Evolutionary conservation across 2,113 vertebrate species (phyloP), one percentile per base, ranked within the genome.

Genomic region (Melospiza georgiana): DNA sequence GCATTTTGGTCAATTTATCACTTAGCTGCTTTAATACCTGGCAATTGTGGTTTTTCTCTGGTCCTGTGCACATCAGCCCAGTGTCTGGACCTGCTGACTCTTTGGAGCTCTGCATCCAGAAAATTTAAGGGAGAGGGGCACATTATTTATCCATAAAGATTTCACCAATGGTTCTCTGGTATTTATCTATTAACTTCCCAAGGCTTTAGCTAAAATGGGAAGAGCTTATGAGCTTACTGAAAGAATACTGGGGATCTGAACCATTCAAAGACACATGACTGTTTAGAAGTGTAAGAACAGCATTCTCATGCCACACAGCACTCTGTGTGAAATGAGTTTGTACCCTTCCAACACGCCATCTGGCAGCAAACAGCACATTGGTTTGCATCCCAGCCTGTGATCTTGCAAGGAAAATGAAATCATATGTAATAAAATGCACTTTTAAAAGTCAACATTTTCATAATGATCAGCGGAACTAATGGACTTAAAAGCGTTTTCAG

Each of bases 321-420:
- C 89, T 90, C 78, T 27, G 75, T 94, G 88, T 87, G 95, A 96
- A 96, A 35, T 57, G 65, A 96, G 71, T 96, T 96, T 97, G 91
- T 97, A 96, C 77, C 76, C 90, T 93, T 96, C 82, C 90, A 96
- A 71, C 77, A 76, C 69, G 49, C 93, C 96, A 97, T 95, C 93
- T 97, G 94, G 95, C 94, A 96, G 82, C 76, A 85, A 96, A 72
- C 72, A 59, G 76, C 51, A 49, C 75, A 71, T 86, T 94, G 93
- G 72, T 95, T 93, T 94, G 57, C 91, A 89, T 94, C 87, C 91
- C 87, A 94, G 90, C 59, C 78, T 90, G 80, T 78, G 90, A 94
- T 96, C 87, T 90, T 85, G 59, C 44, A 83, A 94, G 83, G 80
- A 93, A 96, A 96, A 92, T 75, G 27, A 88, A 81, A 75, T 93